Evolutionary conservation across 2,797 vertebrate species (phyloP).

Genomic region (Argya squamiceps): DNA sequence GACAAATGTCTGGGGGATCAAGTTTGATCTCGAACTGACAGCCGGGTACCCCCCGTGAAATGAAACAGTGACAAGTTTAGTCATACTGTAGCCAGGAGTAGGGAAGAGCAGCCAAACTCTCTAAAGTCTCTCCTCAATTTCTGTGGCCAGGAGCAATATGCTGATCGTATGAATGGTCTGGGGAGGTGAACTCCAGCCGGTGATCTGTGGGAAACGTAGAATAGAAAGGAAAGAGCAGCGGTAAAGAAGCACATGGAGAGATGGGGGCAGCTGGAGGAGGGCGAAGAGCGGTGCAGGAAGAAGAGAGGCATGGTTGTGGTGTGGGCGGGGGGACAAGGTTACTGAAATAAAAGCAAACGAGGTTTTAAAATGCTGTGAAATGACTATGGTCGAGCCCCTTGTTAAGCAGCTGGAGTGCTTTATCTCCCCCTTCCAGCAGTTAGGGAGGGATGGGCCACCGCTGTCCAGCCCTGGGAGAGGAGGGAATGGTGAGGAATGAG

Average conservation of each 20-base stretch:
- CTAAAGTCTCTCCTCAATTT: too few relatives aligned
- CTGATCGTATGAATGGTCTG: neutral
- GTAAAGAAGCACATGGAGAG: neutral
- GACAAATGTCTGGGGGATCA: neutral
- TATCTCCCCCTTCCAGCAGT: neutral
- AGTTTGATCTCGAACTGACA: neutral
- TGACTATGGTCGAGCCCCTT: neutral
- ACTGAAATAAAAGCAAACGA: neutral
- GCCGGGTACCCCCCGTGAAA: neutral
- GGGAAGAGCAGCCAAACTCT: neutral
- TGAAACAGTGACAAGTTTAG: neutral
- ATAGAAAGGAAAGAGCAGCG: neutral
- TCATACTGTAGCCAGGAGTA: neutral
- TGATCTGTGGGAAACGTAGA: neutral
- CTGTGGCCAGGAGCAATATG: neutral
- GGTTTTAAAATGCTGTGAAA: neutral
- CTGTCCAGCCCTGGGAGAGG: neutral
- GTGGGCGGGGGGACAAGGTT: neutral
- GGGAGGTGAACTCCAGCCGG: neutral
- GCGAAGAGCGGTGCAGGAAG: neutral
- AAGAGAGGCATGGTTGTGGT: neutral
- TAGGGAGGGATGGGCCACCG: accelerated
- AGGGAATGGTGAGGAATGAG: neutral
- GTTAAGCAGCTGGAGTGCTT: neutral
- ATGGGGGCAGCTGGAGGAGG: neutral